These are phyloP conservation scores for Petrocephalus sullivani DNA, from an alignment of 2,797 vertebrate species.

Conservation along the genomic window DNA sequence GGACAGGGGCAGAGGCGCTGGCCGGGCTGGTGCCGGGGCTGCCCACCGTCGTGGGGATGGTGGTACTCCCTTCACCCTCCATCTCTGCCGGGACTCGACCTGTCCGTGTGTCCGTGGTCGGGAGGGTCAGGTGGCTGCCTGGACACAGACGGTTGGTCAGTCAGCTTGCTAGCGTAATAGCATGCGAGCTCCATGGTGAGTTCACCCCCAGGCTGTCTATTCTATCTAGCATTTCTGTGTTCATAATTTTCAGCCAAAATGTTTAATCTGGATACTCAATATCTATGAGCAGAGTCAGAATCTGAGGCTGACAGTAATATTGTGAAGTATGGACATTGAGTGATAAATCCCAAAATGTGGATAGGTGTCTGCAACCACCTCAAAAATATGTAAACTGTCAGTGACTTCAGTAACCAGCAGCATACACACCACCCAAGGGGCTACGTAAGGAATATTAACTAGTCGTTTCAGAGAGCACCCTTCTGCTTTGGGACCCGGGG, in stretches of 20 bases:
- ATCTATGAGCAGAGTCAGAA: neutral
- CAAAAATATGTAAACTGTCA: neutral
- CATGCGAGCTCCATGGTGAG: neutral
- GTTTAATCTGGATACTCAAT: neutral
- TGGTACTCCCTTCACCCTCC: conserved; percentile 65
- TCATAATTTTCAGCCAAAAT: neutral
- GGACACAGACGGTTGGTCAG: conserved; percentile 26
- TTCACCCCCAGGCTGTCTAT: neutral
- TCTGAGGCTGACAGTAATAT: neutral
- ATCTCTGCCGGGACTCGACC: conserved; percentile 52
- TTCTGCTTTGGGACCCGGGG: neutral
- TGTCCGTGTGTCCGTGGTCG: conserved; percentile 45
- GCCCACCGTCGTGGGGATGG: conserved; percentile 40
- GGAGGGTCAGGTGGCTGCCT: conserved; percentile 34
- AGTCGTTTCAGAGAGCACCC: neutral
- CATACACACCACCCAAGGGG: neutral
- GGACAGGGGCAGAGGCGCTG: conserved; percentile 59
- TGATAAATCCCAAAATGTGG: neutral
- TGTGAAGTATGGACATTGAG: neutral
- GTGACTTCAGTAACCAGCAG: neutral
- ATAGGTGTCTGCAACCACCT: neutral
- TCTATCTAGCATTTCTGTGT: neutral
- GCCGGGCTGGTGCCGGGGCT: conserved; percentile 55
- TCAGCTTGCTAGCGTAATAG: neutral
- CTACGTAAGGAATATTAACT: neutral